Percentiles rank a stretch among this genome's conserved stretches.
Conservation (phyloP, 92 coral and sea anemone genomes). For the Diadumene lineata region DNA sequence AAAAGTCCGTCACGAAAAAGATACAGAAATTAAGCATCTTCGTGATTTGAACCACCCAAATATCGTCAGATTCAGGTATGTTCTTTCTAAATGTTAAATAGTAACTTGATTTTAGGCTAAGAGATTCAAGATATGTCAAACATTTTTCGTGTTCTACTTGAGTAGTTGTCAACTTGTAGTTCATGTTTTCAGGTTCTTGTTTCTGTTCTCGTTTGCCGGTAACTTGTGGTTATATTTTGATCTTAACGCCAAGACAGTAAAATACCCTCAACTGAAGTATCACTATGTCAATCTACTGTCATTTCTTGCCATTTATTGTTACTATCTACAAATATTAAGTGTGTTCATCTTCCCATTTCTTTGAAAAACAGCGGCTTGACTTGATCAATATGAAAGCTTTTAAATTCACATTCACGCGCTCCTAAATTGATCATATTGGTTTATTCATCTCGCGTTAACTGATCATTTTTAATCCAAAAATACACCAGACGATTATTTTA, state of each 20-base stretch:
- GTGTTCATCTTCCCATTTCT: slow-evolving; percentile 13
- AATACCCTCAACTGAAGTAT: slow-evolving; percentile 10
- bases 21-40: slow-evolving; percentile 80
- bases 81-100: background rate
- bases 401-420: too few species aligned
- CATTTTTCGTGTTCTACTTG: background rate
- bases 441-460: too few species aligned
- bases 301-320: slow-evolving; percentile 21
- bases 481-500: too few species aligned
- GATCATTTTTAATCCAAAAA: too few species aligned
- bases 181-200: slow-evolving; percentile 24
- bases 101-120: background rate
- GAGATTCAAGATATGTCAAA: background rate
- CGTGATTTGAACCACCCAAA: slow-evolving; percentile 76
- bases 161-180: slow-evolving; percentile 3
- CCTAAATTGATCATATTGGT: too few species aligned
- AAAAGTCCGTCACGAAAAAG: slow-evolving; percentile 80
- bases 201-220: slow-evolving; percentile 6
- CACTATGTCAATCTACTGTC: background rate
- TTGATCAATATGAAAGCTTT: too few species aligned
- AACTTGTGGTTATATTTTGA: slow-evolving; percentile 35
- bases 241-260: slow-evolving; percentile 26
- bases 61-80: slow-evolving; percentile 80
- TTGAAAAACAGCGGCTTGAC: background rate
- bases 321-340: slow-evolving; percentile 20